These are phyloP conservation scores for Etheostoma spectabile DNA, from an alignment of 2,113 vertebrate species.

Conservation along the genomic window DNA sequence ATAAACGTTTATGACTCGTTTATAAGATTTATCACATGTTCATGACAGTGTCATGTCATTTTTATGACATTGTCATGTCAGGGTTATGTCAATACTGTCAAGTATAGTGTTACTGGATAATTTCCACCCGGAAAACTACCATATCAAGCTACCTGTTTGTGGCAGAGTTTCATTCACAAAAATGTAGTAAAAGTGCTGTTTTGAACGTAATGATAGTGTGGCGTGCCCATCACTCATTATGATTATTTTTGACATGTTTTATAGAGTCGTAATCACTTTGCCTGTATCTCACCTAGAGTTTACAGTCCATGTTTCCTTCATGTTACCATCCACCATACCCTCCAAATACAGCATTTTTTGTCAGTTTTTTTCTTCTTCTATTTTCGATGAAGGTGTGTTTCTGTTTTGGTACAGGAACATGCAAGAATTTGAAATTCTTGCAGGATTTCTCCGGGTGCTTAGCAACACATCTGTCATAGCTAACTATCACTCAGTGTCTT, in stretches of 20 bases:
- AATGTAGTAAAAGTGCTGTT: background rate
- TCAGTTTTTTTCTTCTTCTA: background rate
- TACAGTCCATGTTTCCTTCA: background rate
- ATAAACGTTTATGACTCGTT: too few species aligned
- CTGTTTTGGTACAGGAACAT: background rate
- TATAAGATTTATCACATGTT: too few species aligned
- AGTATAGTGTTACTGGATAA: too few species aligned
- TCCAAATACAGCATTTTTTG: background rate
- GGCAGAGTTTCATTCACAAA: background rate
- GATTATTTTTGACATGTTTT: background rate
- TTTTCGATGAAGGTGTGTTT: background rate
- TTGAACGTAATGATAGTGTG: background rate
- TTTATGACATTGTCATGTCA: too few species aligned
- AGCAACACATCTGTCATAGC: background rate
- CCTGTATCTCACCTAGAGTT: background rate
- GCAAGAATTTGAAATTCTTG: background rate
- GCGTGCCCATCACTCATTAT: background rate
- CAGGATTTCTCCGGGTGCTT: background rate
- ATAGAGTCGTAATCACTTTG: background rate
- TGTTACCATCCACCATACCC: background rate
- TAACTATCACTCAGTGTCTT: background rate
- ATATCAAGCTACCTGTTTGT: too few species aligned
- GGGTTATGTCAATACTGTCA: too few species aligned
- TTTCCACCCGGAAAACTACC: background rate
- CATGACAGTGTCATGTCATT: too few species aligned